Conservation (phyloP, 2,888 invertebrate species). For the Euzetes globulus region DNA sequence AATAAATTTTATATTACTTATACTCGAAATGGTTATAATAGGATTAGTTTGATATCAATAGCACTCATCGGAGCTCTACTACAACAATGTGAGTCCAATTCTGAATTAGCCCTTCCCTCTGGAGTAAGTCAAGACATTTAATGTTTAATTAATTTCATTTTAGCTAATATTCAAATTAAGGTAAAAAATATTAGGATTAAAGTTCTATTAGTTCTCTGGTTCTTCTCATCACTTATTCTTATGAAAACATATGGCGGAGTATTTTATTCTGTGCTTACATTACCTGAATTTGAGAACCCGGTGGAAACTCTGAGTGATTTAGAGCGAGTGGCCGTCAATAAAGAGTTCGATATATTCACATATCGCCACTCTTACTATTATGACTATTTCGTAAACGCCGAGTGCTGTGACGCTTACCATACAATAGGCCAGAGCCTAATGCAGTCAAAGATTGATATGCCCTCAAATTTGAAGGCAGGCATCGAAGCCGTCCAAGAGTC, state of each 20-base stretch:
- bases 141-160: too few relatives aligned
- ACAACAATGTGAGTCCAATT: neutral
- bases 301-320: conserved; percentile 22
- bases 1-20: neutral
- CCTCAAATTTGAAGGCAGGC: neutral
- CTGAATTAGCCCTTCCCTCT: too few relatives aligned
- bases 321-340: neutral
- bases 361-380: neutral
- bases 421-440: neutral
- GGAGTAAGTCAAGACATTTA: too few relatives aligned
- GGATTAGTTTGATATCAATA: neutral
- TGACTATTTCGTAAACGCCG: neutral
- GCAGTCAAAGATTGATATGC: neutral
- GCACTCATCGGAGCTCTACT: neutral
- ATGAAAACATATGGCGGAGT: conserved; percentile 17
- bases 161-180: too few relatives aligned
- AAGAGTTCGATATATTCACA: neutral
- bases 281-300: conserved; percentile 12
- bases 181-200: neutral
- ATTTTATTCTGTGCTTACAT: conserved; percentile 25
- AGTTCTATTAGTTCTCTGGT: neutral
- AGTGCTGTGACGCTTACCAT: neutral
- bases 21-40: neutral
- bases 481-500: neutral
- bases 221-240: conserved; percentile 11